phyloP scores from a whole-genome alignment of 1,140 invertebrate species.

The Geopemphigus sp. region DNA sequence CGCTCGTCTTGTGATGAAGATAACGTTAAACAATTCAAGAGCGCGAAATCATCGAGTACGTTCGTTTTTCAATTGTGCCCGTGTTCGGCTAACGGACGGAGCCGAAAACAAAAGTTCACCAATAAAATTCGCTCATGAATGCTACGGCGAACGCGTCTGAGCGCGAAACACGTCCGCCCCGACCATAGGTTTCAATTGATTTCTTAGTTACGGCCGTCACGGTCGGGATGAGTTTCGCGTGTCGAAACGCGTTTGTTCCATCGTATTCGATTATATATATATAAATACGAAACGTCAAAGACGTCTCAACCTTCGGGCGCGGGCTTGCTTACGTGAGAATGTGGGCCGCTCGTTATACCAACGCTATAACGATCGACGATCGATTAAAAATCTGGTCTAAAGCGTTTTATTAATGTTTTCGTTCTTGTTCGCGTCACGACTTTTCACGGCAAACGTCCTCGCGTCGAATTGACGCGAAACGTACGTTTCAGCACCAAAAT shows the following conservation, averaged over 20 bases:
- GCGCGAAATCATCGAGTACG: not conserved
- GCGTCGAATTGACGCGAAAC: not conserved
- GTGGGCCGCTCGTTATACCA: too few species aligned
- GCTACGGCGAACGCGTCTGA: too few species aligned
- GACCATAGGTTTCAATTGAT: too few species aligned
- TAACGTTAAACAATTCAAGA: not conserved
- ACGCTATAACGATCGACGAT: not conserved
- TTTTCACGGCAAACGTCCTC: constrained; percentile 23
- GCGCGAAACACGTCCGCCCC: too few species aligned
- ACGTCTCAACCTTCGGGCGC: not conserved
- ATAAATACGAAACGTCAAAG: not conserved
- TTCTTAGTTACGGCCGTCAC: too few species aligned
- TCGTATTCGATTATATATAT: not conserved
- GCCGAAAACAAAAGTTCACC: too few species aligned
- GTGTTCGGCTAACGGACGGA: too few species aligned
- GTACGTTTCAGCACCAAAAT: not conserved
- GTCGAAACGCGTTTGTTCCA: not conserved
- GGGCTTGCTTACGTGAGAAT: too few species aligned
- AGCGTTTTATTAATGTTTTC: constrained; percentile 17
- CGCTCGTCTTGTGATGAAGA: not conserved
- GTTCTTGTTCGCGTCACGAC: constrained; percentile 3
- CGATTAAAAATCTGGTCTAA: not conserved
- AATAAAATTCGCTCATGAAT: too few species aligned
- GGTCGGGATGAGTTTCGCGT: too few species aligned
- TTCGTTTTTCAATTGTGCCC: not conserved